Evolutionary conservation across 2,113 vertebrate species (phyloP).

Genomic region (Mobula birostris): DNA sequence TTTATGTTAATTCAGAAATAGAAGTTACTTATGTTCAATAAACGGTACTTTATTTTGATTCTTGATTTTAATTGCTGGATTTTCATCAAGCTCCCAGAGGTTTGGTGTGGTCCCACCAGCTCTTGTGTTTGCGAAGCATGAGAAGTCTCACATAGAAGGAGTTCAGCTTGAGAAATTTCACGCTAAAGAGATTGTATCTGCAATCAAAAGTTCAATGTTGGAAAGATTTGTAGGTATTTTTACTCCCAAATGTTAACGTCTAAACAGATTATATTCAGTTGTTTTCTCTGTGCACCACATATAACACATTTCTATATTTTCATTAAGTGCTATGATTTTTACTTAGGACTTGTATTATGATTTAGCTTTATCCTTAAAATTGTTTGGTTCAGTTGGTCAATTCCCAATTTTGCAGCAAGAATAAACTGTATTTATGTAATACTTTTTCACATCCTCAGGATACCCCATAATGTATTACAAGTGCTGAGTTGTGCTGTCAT

Average conservation of each 20-base stretch:
- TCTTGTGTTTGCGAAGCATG: constrained; percentile 61
- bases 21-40: not conserved
- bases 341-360: not conserved
- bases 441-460: not conserved
- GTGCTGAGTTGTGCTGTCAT: not conserved
- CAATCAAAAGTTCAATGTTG: constrained; percentile 55
- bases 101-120: constrained; percentile 62
- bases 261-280: not conserved
- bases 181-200: constrained; percentile 51
- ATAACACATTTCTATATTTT: not conserved
- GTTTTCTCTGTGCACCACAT: not conserved
- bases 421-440: not conserved
- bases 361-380: not conserved
- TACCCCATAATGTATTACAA: not conserved
- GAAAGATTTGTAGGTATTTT: constrained; percentile 68
- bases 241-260: not conserved
- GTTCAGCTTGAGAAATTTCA: constrained; percentile 49
- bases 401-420: not conserved
- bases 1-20: too few relatives aligned
- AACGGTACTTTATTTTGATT: not conserved
- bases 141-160: constrained; percentile 46
- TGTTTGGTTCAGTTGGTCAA: not conserved
- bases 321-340: not conserved
- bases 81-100: constrained; percentile 60
- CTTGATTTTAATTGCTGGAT: not conserved